A percentile compares a stretch with the other conserved stretches of the same genome.
These are phyloP conservation scores for Drosophila formosana DNA, from an alignment of 2,888 invertebrate genomes.

Conservation along the genomic window DNA sequence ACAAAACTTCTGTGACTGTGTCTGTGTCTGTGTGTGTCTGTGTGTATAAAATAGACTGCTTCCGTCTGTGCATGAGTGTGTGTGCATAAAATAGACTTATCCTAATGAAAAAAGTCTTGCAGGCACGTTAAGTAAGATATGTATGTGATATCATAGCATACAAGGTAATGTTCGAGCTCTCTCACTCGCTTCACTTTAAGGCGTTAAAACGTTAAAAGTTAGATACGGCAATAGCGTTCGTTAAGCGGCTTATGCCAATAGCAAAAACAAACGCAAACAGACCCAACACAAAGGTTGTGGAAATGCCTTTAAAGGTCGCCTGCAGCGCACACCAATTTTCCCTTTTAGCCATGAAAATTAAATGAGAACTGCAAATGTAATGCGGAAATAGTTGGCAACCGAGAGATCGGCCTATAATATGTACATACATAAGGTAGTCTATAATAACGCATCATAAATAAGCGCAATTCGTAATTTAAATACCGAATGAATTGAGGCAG, in stretches of 20 bases:
- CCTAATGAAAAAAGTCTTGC: slow-evolving; percentile 79
- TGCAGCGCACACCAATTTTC: background rate
- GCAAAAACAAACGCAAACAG: slow-evolving; percentile 36
- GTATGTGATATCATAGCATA: slow-evolving; percentile 66
- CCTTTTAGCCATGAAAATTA: slow-evolving; percentile 6
- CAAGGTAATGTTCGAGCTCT: slow-evolving; percentile 33
- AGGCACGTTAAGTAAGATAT: slow-evolving; percentile 78
- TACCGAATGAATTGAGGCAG: slow-evolving; percentile 10
- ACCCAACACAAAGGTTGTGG: slow-evolving; percentile 31
- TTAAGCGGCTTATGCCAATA: slow-evolving; percentile 66
- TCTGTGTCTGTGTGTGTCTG: slow-evolving; percentile 34
- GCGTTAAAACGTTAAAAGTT: slow-evolving; percentile 75
- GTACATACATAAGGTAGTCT: background rate
- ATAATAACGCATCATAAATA: slow-evolving; percentile 4
- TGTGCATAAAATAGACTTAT: slow-evolving; percentile 78
- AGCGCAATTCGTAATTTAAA: background rate
- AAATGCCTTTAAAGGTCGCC: slow-evolving; percentile 44
- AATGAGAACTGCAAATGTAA: slow-evolving; percentile 15
- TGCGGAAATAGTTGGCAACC: background rate
- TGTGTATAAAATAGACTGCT: slow-evolving; percentile 72
- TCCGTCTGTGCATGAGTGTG: slow-evolving; percentile 36
- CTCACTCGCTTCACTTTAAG: slow-evolving; percentile 46
- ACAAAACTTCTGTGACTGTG: slow-evolving; percentile 29
- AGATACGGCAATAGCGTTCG: slow-evolving; percentile 62
- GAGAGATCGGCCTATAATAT: background rate